These are phyloP conservation scores for Dinocampus coccinellae DNA, from an alignment of 2,888 invertebrate genomes.

Conservation along the genomic window DNA sequence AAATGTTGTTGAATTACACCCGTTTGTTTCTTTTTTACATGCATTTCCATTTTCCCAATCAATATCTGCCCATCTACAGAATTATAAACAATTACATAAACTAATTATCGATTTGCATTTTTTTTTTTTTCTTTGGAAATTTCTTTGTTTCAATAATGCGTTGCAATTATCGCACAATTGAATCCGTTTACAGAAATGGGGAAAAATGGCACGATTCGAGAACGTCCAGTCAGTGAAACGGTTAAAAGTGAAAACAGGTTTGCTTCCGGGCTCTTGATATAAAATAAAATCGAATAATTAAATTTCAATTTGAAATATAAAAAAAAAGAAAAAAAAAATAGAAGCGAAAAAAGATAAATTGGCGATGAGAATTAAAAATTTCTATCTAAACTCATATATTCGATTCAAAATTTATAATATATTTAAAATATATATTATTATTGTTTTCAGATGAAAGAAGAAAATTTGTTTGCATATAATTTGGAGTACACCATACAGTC, in stretches of 20 bases:
- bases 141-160: background rate
- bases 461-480: background rate
- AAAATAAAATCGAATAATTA: slow-evolving; percentile 55
- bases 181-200: slow-evolving; percentile 55
- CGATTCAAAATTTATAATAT: background rate
- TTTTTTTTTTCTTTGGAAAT: background rate
- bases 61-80: background rate
- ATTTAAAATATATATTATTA: slow-evolving; percentile 36
- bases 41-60: background rate
- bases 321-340: slow-evolving; percentile 32
- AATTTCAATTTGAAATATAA: slow-evolving; percentile 38
- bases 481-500: slow-evolving; percentile 9
- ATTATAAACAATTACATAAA: background rate
- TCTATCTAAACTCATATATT: background rate
- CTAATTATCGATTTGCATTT: background rate
- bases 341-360: background rate
- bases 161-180: background rate
- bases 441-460: slow-evolving; percentile 36
- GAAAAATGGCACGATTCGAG: slow-evolving; percentile 58
- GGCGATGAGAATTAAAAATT: background rate
- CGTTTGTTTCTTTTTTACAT: background rate
- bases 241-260: slow-evolving; percentile 56
- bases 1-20: background rate
- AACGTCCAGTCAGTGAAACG: slow-evolving; percentile 57
- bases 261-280: slow-evolving; percentile 56